phyloP scores from a whole-genome alignment of 1,140 invertebrate genomes.

The Papilio aristodemus region DNA sequence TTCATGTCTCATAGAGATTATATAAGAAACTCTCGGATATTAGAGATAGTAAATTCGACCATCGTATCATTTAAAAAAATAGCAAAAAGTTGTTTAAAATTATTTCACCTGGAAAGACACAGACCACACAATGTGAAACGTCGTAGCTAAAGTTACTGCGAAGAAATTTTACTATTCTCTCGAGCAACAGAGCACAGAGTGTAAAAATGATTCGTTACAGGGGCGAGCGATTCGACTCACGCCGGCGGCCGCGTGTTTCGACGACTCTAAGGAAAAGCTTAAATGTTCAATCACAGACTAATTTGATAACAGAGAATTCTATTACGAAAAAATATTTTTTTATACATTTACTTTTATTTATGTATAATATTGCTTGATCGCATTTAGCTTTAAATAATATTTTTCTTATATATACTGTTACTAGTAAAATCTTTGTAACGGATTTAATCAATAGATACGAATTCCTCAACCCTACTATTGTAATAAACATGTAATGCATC shows the following conservation, averaged over 20 bases:
- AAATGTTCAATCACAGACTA: constrained; percentile 19
- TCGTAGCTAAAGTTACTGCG: constrained; percentile 6
- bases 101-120: background rate
- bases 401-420: no score
- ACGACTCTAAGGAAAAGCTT: constrained; percentile 26
- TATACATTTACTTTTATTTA: no score
- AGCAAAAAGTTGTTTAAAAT: no score
- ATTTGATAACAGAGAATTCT: background rate
- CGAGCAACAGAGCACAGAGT: constrained; percentile 27
- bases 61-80: no score
- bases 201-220: constrained; percentile 46
- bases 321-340: background rate
- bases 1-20: background rate
- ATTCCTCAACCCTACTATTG: no score
- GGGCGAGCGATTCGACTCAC: constrained; percentile 35
- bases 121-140: constrained; percentile 12
- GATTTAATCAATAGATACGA: no score
- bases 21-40: no score
- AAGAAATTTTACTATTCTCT: constrained; percentile 37
- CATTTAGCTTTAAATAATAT: no score
- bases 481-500: no score
- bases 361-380: no score
- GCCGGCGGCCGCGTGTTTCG: constrained; percentile 15
- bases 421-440: no score
- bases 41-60: no score